Evolutionary conservation across 2,888 invertebrate genomes (phyloP).

Genomic region (Sepiola atlantica): DNA sequence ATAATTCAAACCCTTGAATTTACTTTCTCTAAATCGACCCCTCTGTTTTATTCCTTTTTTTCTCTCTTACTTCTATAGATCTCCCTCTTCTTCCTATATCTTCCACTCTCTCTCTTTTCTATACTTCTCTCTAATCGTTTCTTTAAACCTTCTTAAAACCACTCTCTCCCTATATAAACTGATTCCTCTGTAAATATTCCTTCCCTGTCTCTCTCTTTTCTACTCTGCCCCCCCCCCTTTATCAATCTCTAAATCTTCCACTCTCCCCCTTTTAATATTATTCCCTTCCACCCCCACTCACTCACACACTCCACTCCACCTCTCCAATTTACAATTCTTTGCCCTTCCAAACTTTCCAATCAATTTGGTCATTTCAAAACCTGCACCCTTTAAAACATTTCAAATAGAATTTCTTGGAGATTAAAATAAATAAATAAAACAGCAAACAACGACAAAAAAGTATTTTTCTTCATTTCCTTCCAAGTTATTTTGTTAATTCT

Average conservation of each 20-base stretch:
- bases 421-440: background rate
- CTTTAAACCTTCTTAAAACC: background rate
- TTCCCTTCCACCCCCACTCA: background rate
- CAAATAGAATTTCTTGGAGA: background rate
- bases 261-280: too few species aligned
- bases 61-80: background rate
- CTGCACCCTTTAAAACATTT: background rate
- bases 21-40: background rate
- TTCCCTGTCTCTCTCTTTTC: background rate
- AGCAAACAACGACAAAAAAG: background rate
- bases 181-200: too few species aligned
- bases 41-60: background rate
- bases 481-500: background rate
- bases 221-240: background rate
- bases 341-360: conserved; percentile 5
- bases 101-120: background rate
- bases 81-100: background rate
- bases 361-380: background rate
- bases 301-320: background rate
- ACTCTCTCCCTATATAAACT: background rate
- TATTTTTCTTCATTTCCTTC: background rate
- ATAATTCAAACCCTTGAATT: too few species aligned
- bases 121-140: background rate
- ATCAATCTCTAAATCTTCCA: background rate
- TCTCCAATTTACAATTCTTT: background rate